A percentile compares a stretch with the other conserved stretches of the same genome.
Evolutionary conservation across 2,113 vertebrate genomes (phyloP).

Genomic region (Melanerpes formicivorus): DNA sequence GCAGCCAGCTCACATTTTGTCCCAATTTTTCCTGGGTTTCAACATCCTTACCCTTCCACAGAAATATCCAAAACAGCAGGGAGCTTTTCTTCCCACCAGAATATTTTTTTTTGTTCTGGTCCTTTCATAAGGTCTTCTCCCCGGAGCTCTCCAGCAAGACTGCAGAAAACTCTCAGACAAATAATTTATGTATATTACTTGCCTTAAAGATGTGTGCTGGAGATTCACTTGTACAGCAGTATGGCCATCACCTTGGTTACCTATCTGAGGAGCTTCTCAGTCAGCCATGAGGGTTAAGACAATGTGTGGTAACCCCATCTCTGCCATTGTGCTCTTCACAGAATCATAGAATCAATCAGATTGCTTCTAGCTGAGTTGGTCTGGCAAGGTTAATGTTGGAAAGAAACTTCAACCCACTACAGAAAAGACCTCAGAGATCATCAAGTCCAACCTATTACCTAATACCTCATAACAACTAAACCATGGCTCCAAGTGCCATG

Average conservation of each 20-base stretch:
- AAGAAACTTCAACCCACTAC: no score
- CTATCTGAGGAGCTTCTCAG: neutral
- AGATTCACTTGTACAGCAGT: neutral
- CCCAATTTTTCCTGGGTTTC: neutral
- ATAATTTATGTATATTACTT: neutral
- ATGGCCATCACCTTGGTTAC: accelerated
- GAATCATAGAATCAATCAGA: no score
- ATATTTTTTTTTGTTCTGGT: neutral
- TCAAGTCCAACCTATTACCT: no score
- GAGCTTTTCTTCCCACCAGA: neutral
- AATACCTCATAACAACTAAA: no score
- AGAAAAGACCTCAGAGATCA: no score
- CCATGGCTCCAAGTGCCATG: no score
- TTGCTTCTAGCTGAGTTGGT: no score
- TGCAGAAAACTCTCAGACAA: neutral
- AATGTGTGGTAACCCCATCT: neutral
- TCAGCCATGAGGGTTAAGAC: neutral
- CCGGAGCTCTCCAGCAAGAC: neutral
- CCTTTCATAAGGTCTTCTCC: neutral
- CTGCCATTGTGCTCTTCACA: neutral
- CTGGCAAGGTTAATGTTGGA: no score
- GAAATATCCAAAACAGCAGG: neutral
- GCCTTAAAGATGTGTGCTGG: neutral
- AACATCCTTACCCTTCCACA: neutral
- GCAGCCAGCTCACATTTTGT: neutral